These are phyloP conservation scores for Pachyramphus minor DNA, from an alignment of 2,113 vertebrate species.

Conservation along the genomic window DNA sequence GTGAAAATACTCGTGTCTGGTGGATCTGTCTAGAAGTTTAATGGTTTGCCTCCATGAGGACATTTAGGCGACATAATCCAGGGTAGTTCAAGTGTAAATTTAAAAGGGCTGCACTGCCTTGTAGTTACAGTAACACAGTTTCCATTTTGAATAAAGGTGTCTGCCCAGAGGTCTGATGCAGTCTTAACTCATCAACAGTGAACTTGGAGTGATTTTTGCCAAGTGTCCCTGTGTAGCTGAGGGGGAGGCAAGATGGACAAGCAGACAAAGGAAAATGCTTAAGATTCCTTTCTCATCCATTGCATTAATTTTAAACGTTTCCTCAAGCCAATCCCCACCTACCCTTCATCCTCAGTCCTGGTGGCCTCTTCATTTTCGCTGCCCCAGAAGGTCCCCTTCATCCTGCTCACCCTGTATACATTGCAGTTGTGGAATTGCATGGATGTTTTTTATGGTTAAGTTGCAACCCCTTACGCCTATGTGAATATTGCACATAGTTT, in stretches of 20 bases:
- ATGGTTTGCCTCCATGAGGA: not conserved
- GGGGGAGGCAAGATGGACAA: not conserved
- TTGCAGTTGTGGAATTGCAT: not conserved
- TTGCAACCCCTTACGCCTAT: not conserved
- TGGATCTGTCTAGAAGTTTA: not conserved
- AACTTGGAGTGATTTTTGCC: not conserved
- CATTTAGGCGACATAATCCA: not conserved
- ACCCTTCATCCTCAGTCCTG: not conserved
- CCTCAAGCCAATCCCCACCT: not conserved
- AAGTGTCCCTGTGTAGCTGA: not conserved
- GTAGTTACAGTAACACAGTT: not conserved
- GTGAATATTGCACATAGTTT: slow-evolving; percentile 43
- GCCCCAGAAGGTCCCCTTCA: not conserved
- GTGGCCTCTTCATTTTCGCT: not conserved
- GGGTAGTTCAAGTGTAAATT: not conserved
- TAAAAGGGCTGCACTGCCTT: not conserved
- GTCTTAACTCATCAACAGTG: not conserved
- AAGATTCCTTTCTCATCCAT: not conserved
- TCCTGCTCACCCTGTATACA: not conserved
- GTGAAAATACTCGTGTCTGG: not conserved
- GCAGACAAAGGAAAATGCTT: not conserved
- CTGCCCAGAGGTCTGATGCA: not conserved
- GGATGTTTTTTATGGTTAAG: not conserved
- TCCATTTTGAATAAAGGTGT: not conserved
- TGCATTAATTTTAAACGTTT: not conserved